These are phyloP conservation scores for Gryllus bimaculatus DNA, from an alignment of 1,140 invertebrate species.

Conservation along the genomic window DNA sequence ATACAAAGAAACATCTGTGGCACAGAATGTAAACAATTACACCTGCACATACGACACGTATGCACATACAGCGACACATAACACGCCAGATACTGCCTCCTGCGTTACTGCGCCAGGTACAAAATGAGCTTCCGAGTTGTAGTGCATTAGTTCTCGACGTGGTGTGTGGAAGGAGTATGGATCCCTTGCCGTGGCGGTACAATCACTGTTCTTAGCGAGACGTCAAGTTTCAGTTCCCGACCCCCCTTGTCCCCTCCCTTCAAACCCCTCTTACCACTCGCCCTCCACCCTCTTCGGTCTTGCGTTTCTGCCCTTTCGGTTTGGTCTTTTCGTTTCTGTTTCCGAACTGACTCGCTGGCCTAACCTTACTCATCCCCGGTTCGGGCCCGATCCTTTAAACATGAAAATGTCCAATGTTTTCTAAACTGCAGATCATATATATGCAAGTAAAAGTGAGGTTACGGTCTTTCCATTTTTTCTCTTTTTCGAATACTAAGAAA, in stretches of 20 bases:
- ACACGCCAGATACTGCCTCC: background rate
- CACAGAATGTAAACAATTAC: background rate
- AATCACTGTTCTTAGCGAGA: background rate
- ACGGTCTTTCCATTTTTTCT: background rate
- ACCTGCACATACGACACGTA: background rate
- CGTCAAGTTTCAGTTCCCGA: too few relatives aligned
- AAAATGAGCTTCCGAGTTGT: background rate
- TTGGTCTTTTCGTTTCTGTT: background rate
- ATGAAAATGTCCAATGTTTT: background rate
- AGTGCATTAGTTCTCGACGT: slow-evolving; percentile 9
- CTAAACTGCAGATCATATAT: background rate
- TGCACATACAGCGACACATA: slow-evolving; percentile 1
- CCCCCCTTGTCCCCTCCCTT: background rate
- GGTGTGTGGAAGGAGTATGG: slow-evolving; percentile 6
- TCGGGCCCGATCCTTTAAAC: background rate
- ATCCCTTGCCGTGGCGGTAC: background rate
- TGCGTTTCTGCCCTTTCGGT: background rate
- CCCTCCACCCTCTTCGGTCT: background rate
- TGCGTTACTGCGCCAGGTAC: background rate
- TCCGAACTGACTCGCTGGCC: background rate
- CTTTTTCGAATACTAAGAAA: background rate
- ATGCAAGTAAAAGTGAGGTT: background rate
- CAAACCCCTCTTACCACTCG: background rate
- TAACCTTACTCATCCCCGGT: background rate
- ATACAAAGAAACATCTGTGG: background rate